Evolutionary conservation across 1,140 invertebrate species (phyloP).

Genomic region (Danaus melanippus): DNA sequence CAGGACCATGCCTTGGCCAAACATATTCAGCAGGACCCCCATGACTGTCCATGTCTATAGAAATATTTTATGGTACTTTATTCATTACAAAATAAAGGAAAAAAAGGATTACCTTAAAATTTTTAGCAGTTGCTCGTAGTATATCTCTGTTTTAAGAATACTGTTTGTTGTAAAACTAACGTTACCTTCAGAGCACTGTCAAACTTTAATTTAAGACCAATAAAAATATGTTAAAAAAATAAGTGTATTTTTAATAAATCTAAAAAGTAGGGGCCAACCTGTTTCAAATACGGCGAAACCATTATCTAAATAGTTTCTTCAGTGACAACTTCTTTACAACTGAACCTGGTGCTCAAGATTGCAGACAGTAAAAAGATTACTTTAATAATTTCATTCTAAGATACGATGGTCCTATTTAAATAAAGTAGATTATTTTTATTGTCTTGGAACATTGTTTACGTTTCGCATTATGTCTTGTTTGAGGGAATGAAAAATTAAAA

Average conservation of each 20-base stretch:
- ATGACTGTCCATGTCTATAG: constrained; percentile 39
- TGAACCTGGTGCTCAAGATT: neutral
- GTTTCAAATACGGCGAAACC: constrained; percentile 17
- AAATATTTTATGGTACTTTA: neutral
- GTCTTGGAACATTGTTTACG: too few relatives aligned
- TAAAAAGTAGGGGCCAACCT: constrained; percentile 8
- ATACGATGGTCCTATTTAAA: neutral
- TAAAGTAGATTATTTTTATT: too few relatives aligned
- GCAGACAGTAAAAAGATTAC: constrained; percentile 4
- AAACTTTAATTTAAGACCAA: too few relatives aligned
- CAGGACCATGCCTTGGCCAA: constrained; percentile 42
- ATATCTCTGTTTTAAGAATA: too few relatives aligned
- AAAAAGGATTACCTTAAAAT: too few relatives aligned
- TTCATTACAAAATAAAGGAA: constrained; percentile 1
- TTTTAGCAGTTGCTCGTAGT: too few relatives aligned
- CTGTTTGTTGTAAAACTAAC: too few relatives aligned
- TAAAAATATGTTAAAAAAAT: too few relatives aligned
- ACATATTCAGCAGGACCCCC: constrained; percentile 38
- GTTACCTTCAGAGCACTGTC: too few relatives aligned
- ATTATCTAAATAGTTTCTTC: constrained; percentile 2
- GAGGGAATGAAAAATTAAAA: too few relatives aligned
- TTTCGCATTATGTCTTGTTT: too few relatives aligned
- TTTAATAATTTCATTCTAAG: neutral
- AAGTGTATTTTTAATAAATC: too few relatives aligned
- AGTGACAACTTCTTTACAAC: neutral